phyloP scores from a whole-genome alignment of 2,888 invertebrate genomes.

The Cryptocephalus moraei region DNA sequence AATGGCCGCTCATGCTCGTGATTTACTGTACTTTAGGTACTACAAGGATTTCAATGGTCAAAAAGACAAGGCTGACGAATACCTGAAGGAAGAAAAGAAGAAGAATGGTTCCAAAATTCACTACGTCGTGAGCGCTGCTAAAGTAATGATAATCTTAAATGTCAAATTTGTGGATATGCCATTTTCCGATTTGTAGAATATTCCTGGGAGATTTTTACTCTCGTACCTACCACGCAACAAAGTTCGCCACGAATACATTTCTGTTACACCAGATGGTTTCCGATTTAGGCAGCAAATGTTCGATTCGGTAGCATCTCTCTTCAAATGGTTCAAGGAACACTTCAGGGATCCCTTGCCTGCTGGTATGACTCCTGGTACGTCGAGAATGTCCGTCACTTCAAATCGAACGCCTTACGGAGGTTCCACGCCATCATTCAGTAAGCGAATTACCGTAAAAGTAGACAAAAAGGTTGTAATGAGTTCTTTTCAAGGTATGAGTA shows the following conservation, averaged over 20 bases:
- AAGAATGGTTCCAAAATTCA: constrained; percentile 83
- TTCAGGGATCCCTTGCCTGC: constrained; percentile 82
- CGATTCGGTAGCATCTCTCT: constrained; percentile 64
- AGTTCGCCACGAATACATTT: constrained; percentile 84
- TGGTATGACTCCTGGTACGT: constrained; percentile 62
- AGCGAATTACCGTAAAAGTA: neutral
- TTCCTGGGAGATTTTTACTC: constrained; percentile 86
- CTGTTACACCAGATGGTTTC: constrained; percentile 87
- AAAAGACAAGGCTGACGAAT: constrained; percentile 80
- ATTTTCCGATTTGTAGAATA: constrained; percentile 41
- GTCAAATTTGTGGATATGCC: neutral
- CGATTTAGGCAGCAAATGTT: constrained; percentile 84
- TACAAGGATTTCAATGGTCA: constrained; percentile 71
- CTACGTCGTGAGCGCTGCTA: constrained; percentile 75
- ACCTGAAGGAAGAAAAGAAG: constrained; percentile 78
- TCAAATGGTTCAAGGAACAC: constrained; percentile 98
- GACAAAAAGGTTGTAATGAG: neutral
- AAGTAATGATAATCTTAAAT: constrained; percentile 33
- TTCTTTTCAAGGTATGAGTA: constrained; percentile 43
- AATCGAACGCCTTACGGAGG: constrained; percentile 44
- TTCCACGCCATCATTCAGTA: constrained; percentile 22
- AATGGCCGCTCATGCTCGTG: constrained; percentile 89
- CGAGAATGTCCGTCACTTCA: constrained; percentile 44
- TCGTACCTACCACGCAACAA: constrained; percentile 84
- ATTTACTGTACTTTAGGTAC: constrained; percentile 85